Base-by-base conservation (phyloP, 2,888 invertebrate species). In the Tachina lurida region DNA sequence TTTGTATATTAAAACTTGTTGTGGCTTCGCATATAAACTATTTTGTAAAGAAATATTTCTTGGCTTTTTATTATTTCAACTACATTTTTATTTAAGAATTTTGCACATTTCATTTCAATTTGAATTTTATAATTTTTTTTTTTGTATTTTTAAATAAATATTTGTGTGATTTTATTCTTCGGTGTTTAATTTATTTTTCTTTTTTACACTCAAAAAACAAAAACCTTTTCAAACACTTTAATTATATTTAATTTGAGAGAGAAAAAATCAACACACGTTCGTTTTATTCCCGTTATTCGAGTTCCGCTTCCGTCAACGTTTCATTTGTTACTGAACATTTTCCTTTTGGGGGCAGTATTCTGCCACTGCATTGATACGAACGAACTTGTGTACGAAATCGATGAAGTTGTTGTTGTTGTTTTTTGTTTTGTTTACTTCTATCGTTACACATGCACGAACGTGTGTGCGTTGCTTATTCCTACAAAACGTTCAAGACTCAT, bases 301-400 rank as follows among this genome's bases (percentile, higher is more conserved):
- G 87, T 88, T 88, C 87, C 86, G 87, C 83, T 88, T 87, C 87
- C 87, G 87, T 84, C 88, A 87, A 88, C 84, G 88, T 88, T 88
- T 81, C 87, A 87, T 88, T 88, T 87, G 85, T 88, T 88, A 88
- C 88, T 88, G 85, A 88, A 87, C 73, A 73, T 76, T 80, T 84
- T 83, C 77, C 74, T 31, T 71, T 86, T 76, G 84, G 77, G 79
- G 77, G 65, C 76, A 31, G 65, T 76, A 68, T 65, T 65, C 77
- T 84, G 76, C 86, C 54, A 76, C 76, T 77, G 84, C 81, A 70
- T 47, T 58, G 49, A 74, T 63, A 68, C 87, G 81, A 83, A 76
- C 81, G 22, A 75, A 41, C 52, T 83, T 52, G 77, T 74, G 15
- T 19, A 67, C 73, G 77, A 83, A 80, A 74, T 43, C 13, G 45